Base-by-base conservation (phyloP, 2,113 vertebrate species). In the Catagonus wagneri region DNA sequence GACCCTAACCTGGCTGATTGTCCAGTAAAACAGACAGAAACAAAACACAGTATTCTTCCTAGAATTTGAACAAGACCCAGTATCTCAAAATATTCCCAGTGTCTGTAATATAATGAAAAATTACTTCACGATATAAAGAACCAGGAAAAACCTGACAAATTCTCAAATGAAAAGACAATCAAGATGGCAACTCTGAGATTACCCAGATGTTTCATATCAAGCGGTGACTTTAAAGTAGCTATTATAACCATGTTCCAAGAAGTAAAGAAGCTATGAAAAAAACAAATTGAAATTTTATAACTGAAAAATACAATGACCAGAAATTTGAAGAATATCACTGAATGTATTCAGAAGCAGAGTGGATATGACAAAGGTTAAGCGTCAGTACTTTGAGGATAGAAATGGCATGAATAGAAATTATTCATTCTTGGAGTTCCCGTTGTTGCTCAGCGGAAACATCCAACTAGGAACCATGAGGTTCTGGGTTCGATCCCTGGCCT, bases 41-140 rank as follows among this genome's bases (percentile, higher is more conserved):
- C n/a, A 56, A 75, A 66, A 87, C 60, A 44, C 19, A 39, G 7
- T 91, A 3, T 60, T 89, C 61, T 89, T 83, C 36, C 71, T 54
- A 68, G 83, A 89, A 72, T 81, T 23, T 92, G 90, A 92, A 60
- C 25, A 85, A 83, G 50, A 83, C 56, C 56, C 17, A 86, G 78
- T 85, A 25, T 92, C 83, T 95, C 44, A 50, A 52, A 94, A 56
- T 94, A 85, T 90, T 94, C 83, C 74, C 83, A 44, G 69, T 68
- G 11, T 94, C 72, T 78, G 16, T 76, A 36, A 54, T 89, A 20
- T 2, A 44, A 66, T 92, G 69, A 85, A 93, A 93, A 96, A 81
- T 89, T 93, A 83, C 83, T 86, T 95, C 83, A 96, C 36, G n/a
- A 76, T 10, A 65, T 39, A 87, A 95, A 94, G 72, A 96, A 80